A percentile compares a stretch with the other conserved stretches of the same genome.
Conservation (phyloP, 2,888 invertebrate species). For the Trachelus tabidus region DNA sequence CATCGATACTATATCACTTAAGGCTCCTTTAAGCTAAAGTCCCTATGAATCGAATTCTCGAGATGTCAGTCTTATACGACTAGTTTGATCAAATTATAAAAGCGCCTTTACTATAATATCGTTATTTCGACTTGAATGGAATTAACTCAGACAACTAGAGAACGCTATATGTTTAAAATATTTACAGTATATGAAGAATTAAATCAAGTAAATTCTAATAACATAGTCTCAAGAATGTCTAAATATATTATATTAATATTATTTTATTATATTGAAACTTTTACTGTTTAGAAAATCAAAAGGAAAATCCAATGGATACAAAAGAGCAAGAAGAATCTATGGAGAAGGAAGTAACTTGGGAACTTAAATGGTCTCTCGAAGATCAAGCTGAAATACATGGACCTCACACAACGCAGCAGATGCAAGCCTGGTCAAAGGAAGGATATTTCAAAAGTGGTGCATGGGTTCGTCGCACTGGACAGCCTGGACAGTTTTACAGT, state of each 20-base stretch:
- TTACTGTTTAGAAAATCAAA: background rate
- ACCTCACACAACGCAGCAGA: constrained; percentile 86
- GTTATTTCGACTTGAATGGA: background rate
- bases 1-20: no score
- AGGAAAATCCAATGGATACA: constrained; percentile 14
- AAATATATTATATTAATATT: background rate
- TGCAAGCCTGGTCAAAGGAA: constrained; percentile 89
- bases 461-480: constrained; percentile 84
- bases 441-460: constrained; percentile 88
- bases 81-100: background rate
- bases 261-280: background rate
- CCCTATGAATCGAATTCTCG: background rate
- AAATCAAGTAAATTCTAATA: background rate
- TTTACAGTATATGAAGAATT: background rate
- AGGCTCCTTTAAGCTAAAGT: background rate
- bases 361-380: constrained; percentile 88
- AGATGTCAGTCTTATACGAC: background rate
- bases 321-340: constrained; percentile 44
- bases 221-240: background rate
- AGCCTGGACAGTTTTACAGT: constrained; percentile 82
- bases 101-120: background rate
- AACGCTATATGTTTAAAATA: background rate
- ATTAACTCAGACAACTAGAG: background rate
- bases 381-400: constrained; percentile 82
- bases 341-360: constrained; percentile 78